Base-by-base conservation (phyloP, 2,888 invertebrate species). In the Argyresthia goedartella region DNA sequence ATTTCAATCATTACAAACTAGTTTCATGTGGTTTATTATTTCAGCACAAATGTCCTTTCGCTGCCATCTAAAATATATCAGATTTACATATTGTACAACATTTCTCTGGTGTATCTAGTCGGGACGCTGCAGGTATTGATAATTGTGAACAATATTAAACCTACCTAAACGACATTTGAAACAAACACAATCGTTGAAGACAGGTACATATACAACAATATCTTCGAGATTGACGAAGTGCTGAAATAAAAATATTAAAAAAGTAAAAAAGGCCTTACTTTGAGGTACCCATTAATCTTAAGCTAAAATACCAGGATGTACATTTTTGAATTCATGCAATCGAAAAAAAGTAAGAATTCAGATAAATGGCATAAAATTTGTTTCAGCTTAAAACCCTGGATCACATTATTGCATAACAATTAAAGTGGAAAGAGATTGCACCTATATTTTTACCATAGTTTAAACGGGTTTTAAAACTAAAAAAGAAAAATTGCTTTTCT, bases 1-100 rank as follows among this genome's bases (percentile, higher is more conserved):
- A 71, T 76, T 77, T 80, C 73, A 70, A 72, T 73, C 66, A 71
- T 76, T 76, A 74, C 69, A 69, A 75, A 67, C 76, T 79, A 80
- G 67, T 68, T 71, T 63, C 70, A 69, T 68, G 67, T 77, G 73
- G 71, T 25, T 25, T 25, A 25, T 25, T 25, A 25, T 72, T 75
- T 76, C 80, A 78, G 81, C 80, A 78, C 75, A 71, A 25, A 25
- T 25, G 25, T 25, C 25, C 6, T 70, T 68, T 61, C 60, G 60
- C 68, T 72, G 58, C 63, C 62, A 64, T 63, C 57, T 80, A 81
- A 81, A 81, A 81, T 79, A 81, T 81, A 81, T 76, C 69, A 67
- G 75, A 77, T 84, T 79, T 82, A 84, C 77, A 82, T 81, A 81
- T 72, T 81, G 41, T 50, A 50, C 50, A 50, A 82, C 65, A 66